phyloP scores from a whole-genome alignment of 2,113 vertebrate genomes.

The Triplophysa siluroides region DNA sequence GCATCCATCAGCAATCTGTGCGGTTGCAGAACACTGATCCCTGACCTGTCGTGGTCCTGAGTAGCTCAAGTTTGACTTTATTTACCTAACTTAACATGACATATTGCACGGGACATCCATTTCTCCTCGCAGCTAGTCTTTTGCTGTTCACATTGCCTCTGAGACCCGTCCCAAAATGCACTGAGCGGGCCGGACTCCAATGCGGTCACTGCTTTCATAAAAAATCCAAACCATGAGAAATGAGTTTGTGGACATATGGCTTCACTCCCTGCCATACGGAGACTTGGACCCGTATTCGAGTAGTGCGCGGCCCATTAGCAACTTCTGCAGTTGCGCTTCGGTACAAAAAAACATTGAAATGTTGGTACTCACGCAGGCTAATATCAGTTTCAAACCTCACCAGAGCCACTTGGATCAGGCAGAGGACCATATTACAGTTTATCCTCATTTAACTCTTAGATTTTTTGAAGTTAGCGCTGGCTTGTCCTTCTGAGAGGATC shows the following conservation, averaged over 20 bases:
- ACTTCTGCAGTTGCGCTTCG: not conserved
- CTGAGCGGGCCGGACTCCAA: conserved; percentile 15
- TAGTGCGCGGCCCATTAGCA: not conserved
- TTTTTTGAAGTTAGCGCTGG: conserved; percentile 37
- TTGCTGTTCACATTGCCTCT: conserved; percentile 53
- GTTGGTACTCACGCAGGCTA: not conserved
- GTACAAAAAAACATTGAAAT: not conserved
- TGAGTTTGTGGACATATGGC: conserved; percentile 20
- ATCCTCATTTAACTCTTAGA: conserved; percentile 11
- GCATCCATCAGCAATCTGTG: not conserved
- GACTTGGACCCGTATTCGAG: not conserved
- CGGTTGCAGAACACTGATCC: not conserved
- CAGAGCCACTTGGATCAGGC: not conserved
- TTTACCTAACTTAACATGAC: conserved; percentile 25
- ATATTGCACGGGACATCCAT: not conserved
- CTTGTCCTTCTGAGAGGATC: conserved; percentile 50
- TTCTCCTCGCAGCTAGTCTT: conserved; percentile 23
- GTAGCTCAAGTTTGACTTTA: conserved; percentile 10
- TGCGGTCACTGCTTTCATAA: conserved; percentile 55
- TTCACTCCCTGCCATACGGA: conserved; percentile 2
- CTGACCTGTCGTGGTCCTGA: not conserved
- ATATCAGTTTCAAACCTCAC: not conserved
- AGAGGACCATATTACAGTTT: not conserved
- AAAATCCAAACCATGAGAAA: conserved; percentile 36
- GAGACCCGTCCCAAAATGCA: conserved; percentile 51